Conservation (phyloP, 2,888 invertebrate genomes). For the Esperia sulphurella region DNA sequence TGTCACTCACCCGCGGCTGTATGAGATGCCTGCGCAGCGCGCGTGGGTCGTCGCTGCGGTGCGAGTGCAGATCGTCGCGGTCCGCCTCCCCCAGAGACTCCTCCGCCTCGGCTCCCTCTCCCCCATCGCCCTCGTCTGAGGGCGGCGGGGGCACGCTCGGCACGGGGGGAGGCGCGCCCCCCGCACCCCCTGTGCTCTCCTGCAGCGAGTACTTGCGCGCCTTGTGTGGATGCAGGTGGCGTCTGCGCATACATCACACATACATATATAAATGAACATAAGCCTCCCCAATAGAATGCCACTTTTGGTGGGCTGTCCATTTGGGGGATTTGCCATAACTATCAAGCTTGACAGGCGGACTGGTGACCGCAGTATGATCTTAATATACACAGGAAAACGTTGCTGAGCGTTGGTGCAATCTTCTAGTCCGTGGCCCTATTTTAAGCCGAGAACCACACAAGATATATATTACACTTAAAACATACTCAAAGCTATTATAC, state of each 20-base stretch:
- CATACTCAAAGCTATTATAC: no score
- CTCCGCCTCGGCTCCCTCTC: conserved; percentile 45
- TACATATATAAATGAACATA: no score
- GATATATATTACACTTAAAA: no score
- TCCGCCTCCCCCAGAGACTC: conserved; percentile 88
- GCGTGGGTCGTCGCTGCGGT: conserved; percentile 86
- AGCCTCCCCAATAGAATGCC: no score
- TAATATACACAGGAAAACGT: no score
- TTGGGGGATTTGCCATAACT: no score
- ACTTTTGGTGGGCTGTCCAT: no score
- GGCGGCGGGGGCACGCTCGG: conserved; percentile 75
- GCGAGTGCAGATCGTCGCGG: conserved; percentile 88
- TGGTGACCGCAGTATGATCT: no score
- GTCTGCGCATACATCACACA: conserved; percentile 62
- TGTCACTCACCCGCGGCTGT: conserved; percentile 57
- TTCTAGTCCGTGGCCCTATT: no score
- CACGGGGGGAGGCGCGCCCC: conserved; percentile 70
- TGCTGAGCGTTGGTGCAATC: no score
- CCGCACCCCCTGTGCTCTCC: conserved; percentile 80
- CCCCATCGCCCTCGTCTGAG: conserved; percentile 80
- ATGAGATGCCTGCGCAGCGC: conserved; percentile 82
- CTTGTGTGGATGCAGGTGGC: conserved; percentile 79
- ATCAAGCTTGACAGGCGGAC: no score
- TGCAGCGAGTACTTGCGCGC: conserved; percentile 89
- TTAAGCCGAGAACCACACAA: no score